These are phyloP conservation scores for Dromaius novaehollandiae DNA, from an alignment of 2,113 vertebrate genomes.

Conservation along the genomic window DNA sequence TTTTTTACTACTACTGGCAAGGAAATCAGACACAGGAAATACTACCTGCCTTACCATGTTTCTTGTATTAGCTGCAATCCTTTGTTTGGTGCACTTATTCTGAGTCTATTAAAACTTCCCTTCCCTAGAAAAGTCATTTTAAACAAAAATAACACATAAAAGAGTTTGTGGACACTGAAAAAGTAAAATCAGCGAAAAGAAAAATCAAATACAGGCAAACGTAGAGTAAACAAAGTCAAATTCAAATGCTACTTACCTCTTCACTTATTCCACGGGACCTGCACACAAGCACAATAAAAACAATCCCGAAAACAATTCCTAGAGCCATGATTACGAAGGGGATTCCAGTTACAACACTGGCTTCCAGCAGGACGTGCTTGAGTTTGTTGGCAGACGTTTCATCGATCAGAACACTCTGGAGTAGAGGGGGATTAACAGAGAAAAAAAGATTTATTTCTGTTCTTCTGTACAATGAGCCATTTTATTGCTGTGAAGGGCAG, in stretches of 20 bases:
- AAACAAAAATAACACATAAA: conserved; percentile 31
- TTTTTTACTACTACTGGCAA: background rate
- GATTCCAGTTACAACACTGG: conserved; percentile 82
- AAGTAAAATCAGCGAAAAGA: background rate
- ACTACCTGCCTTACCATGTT: conserved; percentile 50
- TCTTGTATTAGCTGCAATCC: conserved; percentile 18
- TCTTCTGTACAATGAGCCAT: background rate
- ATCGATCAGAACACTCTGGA: conserved; percentile 89
- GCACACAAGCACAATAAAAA: conserved; percentile 85
- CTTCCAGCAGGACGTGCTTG: conserved; percentile 56
- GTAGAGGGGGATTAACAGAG: background rate
- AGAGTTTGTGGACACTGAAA: background rate
- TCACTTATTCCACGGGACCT: conserved; percentile 74
- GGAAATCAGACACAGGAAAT: background rate
- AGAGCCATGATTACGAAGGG: conserved; percentile 90
- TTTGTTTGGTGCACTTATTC: conserved; percentile 51
- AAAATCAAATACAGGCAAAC: background rate
- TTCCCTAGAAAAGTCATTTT: conserved; percentile 59
- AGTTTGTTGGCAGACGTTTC: conserved; percentile 82
- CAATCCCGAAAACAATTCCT: conserved; percentile 83
- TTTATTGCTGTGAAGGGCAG: background rate
- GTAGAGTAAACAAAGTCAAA: background rate
- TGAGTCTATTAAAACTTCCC: conserved; percentile 68
- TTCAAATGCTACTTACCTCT: conserved; percentile 77
- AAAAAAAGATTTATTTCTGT: background rate